Percentiles rank a stretch among this genome's conserved stretches.
Conservation (phyloP, 92 coral and sea anemone species). For the Paramuricea clavata region DNA sequence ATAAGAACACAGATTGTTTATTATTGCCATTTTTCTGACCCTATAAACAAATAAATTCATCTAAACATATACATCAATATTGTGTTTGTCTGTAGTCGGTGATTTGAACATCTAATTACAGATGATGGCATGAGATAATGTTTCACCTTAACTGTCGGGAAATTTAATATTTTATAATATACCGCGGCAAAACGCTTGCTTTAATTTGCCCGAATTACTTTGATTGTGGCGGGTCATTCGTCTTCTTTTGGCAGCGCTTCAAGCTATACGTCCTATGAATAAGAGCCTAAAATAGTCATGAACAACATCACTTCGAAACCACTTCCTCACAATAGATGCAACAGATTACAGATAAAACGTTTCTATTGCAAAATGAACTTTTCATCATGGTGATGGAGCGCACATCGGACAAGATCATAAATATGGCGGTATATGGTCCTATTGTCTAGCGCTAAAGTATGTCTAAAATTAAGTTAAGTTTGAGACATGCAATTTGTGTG, state of each 20-base stretch:
- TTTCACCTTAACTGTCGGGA: conserved; percentile 41
- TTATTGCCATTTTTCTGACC: background rate
- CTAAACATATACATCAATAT: conserved; percentile 45
- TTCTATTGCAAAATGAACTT: background rate
- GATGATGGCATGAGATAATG: conserved; percentile 13
- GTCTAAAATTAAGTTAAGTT: conserved; percentile 7
- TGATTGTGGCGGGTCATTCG: conserved; percentile 28
- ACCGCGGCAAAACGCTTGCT: conserved; percentile 18
- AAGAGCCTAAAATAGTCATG: conserved; percentile 31
- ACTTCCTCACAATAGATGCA: background rate
- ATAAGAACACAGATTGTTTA: conserved; percentile 25
- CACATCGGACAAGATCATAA: background rate
- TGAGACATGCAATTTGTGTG: conserved; percentile 34
- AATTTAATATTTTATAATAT: background rate
- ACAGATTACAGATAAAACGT: background rate
- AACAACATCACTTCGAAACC: background rate
- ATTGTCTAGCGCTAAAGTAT: background rate
- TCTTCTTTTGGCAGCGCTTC: conserved; percentile 43
- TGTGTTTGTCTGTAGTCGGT: conserved; percentile 57
- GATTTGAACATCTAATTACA: conserved; percentile 50
- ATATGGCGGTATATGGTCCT: background rate
- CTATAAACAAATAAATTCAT: conserved; percentile 34
- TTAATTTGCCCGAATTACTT: conserved; percentile 32
- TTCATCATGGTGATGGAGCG: background rate
- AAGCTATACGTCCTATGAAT: conserved; percentile 16